Evolutionary conservation across 2,797 vertebrate species (phyloP), one percentile per base, ranked within the genome.

Genomic region (Nasua narica): DNA sequence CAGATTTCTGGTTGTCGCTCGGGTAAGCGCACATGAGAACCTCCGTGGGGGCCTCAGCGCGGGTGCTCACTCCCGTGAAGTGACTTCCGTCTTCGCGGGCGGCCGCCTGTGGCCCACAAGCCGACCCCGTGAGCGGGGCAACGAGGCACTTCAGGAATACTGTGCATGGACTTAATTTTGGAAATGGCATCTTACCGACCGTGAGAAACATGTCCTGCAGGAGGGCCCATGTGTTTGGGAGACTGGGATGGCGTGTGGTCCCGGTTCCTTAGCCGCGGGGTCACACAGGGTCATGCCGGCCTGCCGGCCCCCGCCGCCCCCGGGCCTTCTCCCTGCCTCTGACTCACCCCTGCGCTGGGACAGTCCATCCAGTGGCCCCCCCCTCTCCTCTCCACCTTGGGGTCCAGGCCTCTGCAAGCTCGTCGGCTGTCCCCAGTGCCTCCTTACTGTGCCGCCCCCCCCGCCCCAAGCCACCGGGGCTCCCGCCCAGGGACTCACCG

Each of bases 271-370:
- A 62, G 23, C 25, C n/a, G 15, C 25, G 2, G 14, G 70, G 40
- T 46, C 40, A 29, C 8, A 1, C 40, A 5, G 2, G 7, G 54
- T 46, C 13, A 6, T 0, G 2, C 1, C 13, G 0, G 3, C 62
- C 23, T 5, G 7, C 72, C 72, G 48, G 37, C 43, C 93, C 54
- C 48, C 21, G 40, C 48, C 1, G 48, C 50, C 48, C 21, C 14
- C 60, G 8, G n/a, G 19, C 5, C 43, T 5, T 23, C 25, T 14
- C 62, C 16, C 81, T 48, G 12, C 4, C 52, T 9, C 37, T 1
- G 0, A 8, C 2, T 9, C 0, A 1, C 13, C 54, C 40, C 50
- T 19, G 46, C 2, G 0, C 37, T 0, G 46, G 70, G 19, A 12
- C 9, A 2, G 13, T 16, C 76, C 5, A 9, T 52, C 78, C 9